Evolutionary conservation across 35 echinoderm and acorn worm species (phyloP), one percentile per base, ranked within the genome.

Genomic region (Strongylocentrotus purpuratus): DNA sequence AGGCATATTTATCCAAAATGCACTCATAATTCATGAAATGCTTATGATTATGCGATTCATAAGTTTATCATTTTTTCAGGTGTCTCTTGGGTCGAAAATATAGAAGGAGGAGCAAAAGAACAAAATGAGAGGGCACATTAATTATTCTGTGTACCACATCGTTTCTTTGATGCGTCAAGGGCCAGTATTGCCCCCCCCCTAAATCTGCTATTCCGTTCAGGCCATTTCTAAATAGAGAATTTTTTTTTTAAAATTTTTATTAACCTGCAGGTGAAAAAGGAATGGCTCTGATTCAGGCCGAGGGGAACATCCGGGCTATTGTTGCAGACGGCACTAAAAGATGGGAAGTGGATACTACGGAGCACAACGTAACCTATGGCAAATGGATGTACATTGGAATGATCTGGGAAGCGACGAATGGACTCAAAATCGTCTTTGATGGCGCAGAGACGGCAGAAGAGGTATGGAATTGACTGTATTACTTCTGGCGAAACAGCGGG

Each of bases 301-400:
- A 48, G 46, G 48, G 85, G 58, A 48, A 85, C n/a, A 88, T 99
- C 41, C 58, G 48, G 25, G 95, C 90, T 35, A 94, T 52, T 32
- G 97, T 99, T 18, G 95, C 94, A 22, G 97, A 99, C 86, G 97
- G 95, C 46, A 89, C 94, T 31, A 94, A 33, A 11, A 92, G 87
- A 9, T 99, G 98, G 98, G 45, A 92, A 45, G 96, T 92, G 12
- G 85, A 94, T 86, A 52, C 96, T 31, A 46, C 94, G 22, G 92
- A 86, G 6, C 47, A 32, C 4, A 95, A 97, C 20, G 85, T 97
- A 9, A 97, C 94, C 13, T 99, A 96, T 90, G 92, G 55, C 61
- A 31, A 86, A 46, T 99, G 98, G 98, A 97, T 97, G 41, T 97
- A 97, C 59, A 33, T 99, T 12, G 96, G 58, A 10, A 95, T 99